Conservation (phyloP, 2,888 invertebrate genomes). For the Sarcophaga rosellei region DNA sequence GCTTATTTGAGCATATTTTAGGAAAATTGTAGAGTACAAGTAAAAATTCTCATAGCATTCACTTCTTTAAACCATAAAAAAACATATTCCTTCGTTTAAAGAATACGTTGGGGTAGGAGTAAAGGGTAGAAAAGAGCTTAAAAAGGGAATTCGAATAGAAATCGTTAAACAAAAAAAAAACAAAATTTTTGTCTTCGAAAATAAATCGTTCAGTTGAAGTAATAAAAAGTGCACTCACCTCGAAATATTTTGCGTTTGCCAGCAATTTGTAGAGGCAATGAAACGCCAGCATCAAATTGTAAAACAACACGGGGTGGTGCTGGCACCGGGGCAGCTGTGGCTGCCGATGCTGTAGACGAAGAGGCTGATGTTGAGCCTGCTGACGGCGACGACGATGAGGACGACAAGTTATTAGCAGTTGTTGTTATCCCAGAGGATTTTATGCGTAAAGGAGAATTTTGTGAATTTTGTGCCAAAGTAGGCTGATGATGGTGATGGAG, state of each 20-base stretch:
- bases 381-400: constrained; percentile 8
- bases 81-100: too few species aligned
- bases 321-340: constrained; percentile 25
- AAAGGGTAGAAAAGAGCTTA: too few species aligned
- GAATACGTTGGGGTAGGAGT: too few species aligned
- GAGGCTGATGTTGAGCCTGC: constrained; percentile 39
- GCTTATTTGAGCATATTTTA: too few species aligned
- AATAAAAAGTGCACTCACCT: constrained; percentile 83
- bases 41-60: too few species aligned
- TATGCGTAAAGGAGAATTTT: constrained; percentile 64
- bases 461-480: constrained; percentile 61
- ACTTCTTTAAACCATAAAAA: too few species aligned
- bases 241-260: constrained; percentile 88
- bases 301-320: constrained; percentile 84
- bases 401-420: constrained; percentile 1
- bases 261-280: constrained; percentile 88
- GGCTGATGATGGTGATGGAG: constrained; percentile 65
- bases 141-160: too few species aligned
- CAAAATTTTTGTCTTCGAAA: not conserved
- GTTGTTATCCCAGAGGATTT: constrained; percentile 67
- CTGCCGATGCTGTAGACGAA: constrained; percentile 22
- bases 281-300: constrained; percentile 89
- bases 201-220: constrained; percentile 15
- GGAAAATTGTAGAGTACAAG: too few species aligned
- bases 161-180: too few species aligned